Evolutionary conservation across 2,113 vertebrate genomes (phyloP).

Genomic region (Plestiodon gilberti): DNA sequence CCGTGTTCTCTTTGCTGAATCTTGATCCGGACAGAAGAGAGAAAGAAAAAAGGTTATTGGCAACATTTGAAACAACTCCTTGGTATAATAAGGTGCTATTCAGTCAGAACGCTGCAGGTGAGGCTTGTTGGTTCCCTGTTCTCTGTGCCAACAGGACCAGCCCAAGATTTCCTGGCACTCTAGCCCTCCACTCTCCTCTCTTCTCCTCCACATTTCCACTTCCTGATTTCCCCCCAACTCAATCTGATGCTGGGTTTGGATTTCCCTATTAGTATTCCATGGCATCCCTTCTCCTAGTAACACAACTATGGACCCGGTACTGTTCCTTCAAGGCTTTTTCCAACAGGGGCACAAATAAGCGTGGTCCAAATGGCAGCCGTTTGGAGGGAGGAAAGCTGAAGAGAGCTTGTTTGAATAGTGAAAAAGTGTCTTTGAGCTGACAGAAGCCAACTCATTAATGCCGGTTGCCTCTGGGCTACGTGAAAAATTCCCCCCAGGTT

Average conservation of each 20-base stretch:
- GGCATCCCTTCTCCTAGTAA: no score
- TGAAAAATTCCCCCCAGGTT: not conserved
- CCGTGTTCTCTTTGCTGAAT: conserved; percentile 84
- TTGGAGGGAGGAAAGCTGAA: not conserved
- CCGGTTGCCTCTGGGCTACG: not conserved
- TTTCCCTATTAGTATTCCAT: no score
- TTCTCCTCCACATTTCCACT: no score
- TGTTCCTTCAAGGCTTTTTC: not conserved
- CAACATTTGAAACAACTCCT: not conserved
- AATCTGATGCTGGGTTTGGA: no score
- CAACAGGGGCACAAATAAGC: not conserved
- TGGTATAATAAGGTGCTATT: not conserved
- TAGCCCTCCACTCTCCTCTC: no score
- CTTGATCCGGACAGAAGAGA: conserved; percentile 54
- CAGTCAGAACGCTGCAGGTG: not conserved
- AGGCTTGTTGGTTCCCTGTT: not conserved
- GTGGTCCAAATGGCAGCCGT: not conserved
- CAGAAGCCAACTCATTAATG: not conserved
- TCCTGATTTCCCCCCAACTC: no score
- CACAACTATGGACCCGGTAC: not conserved
- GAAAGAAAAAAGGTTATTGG: not conserved
- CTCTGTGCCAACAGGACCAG: not conserved
- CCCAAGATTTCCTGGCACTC: no score
- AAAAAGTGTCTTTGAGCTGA: not conserved
- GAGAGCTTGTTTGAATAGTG: not conserved